These are phyloP conservation scores for Sarcophaga peregrina DNA, from an alignment of 1,140 invertebrate genomes.

Conservation along the genomic window DNA sequence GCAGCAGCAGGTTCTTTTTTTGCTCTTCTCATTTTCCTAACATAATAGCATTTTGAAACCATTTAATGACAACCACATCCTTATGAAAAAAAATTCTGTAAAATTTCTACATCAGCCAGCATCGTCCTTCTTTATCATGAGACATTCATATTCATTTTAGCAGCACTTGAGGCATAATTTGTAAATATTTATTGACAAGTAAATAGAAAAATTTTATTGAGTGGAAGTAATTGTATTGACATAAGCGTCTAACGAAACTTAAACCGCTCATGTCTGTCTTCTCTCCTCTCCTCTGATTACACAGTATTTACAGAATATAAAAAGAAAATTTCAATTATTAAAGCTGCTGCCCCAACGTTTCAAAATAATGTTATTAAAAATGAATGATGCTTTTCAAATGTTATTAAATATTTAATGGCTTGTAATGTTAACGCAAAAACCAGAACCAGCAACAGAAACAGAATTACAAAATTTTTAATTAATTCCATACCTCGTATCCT, in stretches of 20 bases:
- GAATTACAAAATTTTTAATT: background rate
- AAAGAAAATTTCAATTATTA: background rate
- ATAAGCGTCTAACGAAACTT: constrained; percentile 32
- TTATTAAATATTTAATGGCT: background rate
- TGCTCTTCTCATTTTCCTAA: background rate
- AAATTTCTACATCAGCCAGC: background rate
- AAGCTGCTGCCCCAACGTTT: background rate
- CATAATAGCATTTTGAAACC: background rate
- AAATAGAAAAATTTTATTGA: constrained; percentile 40
- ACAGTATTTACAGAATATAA: background rate
- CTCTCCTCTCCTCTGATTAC: background rate
- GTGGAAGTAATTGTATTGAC: constrained; percentile 40
- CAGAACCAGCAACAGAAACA: no score
- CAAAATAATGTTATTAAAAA: constrained; percentile 5
- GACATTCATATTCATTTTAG: background rate
- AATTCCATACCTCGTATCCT: background rate
- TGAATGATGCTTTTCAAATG: background rate
- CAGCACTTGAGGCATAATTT: constrained; percentile 16
- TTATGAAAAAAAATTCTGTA: background rate
- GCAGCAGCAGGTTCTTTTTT: no score
- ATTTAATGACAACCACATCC: background rate
- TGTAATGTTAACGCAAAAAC: no score
- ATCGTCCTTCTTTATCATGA: background rate
- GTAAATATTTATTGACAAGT: constrained; percentile 40
- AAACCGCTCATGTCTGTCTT: background rate